Percentiles rank a stretch among this genome's conserved stretches.
phyloP scores from a whole-genome alignment of 2,888 invertebrate genomes.

The Hypomecis punctinalis region DNA sequence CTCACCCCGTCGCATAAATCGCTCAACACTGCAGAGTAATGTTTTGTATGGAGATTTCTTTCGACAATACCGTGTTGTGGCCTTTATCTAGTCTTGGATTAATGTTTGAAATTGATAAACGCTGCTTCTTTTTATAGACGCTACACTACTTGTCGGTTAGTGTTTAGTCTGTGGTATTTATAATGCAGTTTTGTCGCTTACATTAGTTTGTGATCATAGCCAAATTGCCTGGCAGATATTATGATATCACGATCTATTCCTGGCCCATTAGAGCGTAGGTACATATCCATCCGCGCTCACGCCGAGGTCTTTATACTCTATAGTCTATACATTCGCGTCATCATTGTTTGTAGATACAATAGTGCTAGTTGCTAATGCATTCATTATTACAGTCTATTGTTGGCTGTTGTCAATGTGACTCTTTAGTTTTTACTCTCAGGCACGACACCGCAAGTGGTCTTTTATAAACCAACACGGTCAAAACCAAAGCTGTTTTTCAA shows the following conservation, averaged over 20 bases:
- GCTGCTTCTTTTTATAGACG: conserved; percentile 53
- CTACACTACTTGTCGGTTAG: conserved; percentile 40
- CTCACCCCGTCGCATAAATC: conserved; percentile 80
- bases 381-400: conserved; percentile 61
- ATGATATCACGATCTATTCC: conserved; percentile 80
- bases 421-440: conserved; percentile 62
- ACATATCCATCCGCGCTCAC: conserved; percentile 62
- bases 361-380: conserved; percentile 59
- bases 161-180: conserved; percentile 30
- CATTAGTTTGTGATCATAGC: conserved; percentile 49
- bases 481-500: conserved; percentile 51
- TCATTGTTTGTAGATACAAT: conserved; percentile 62
- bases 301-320: conserved; percentile 69
- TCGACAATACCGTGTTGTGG: conserved; percentile 77
- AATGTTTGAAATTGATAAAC: conserved; percentile 79
- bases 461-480: conserved; percentile 69
- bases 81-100: conserved; percentile 82
- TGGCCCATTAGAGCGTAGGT: conserved; percentile 62
- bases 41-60: conserved; percentile 86
- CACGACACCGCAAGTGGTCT: conserved; percentile 77
- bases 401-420: conserved; percentile 55
- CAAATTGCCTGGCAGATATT: conserved; percentile 60
- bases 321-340: conserved; percentile 52
- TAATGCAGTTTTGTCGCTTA: conserved; percentile 30
- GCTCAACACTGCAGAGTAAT: conserved; percentile 79